Base-by-base conservation (phyloP, 2,888 invertebrate species). In the Cryptus viduatorius region DNA sequence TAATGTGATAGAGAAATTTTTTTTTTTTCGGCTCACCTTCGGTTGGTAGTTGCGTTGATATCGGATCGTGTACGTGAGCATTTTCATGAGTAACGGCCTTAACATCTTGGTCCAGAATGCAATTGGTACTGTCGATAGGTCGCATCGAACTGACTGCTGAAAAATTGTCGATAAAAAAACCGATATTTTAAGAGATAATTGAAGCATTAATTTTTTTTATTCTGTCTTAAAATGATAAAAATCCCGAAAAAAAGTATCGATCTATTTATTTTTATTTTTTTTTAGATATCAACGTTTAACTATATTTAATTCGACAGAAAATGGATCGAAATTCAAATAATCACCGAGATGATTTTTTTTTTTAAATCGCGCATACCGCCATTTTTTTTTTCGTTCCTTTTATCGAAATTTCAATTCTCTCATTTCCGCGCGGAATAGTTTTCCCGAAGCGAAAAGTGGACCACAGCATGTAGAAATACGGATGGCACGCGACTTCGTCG, bases 81-180 rank as follows among this genome's bases (percentile, higher is more conserved):
- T 97, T 97, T 94, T 98, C 97, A 93, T 98, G 97, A 91, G 98
- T 97, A 90, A 97, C 97, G 91, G 97, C 97, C 94, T 97, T 97
- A 88, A 97, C 96, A 94, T 97, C 98, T 96, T 98, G 97, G 93
- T 98, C 97, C 94, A 98, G 95, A 94, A 98, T 97, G 95, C 98
- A 98, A 95, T 97, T 97, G 93, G 97, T 96, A 94, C 96, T 96
- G 95, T 98, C 97, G 95, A 97, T 96, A 94, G 96, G 96, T 95
- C 97, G 96, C 97, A 98, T 97, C 94, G 97, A 97, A 95, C 97
- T 97, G 95, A 97, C 96, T 94, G 97, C 97, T 98, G 96, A 65
- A 96, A 96, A 88, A 88, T 81, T 68, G 65, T 31, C 73, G 68
- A 59, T 53, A 73, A 37, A 37, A 79, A 16, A 67, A n/a, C n/a